A percentile compares a stretch with the other conserved stretches of the same genome.
These are phyloP conservation scores for Carassius carassius DNA, from an alignment of 2,113 vertebrate species.

Conservation along the genomic window DNA sequence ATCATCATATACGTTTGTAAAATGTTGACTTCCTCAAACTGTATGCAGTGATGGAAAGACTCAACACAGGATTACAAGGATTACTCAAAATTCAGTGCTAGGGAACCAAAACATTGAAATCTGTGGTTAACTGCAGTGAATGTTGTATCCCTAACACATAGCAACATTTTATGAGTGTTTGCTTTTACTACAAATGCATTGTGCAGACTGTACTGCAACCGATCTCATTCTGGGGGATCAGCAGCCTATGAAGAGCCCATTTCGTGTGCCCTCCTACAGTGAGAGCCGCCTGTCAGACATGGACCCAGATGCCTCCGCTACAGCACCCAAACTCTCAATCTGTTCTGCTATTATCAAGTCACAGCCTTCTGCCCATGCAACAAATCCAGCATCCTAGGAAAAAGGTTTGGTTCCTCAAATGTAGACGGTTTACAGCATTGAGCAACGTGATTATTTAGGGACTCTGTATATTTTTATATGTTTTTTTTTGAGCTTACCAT, in stretches of 20 bases:
- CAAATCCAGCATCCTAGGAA: neutral
- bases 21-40: slow-evolving; percentile 14
- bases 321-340: slow-evolving; percentile 29
- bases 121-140: neutral
- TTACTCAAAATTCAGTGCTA: neutral
- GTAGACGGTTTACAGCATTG: neutral
- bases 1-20: neutral
- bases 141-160: neutral
- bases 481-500: neutral
- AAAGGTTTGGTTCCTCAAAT: neutral
- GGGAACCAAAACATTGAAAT: neutral
- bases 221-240: neutral
- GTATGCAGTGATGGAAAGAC: neutral
- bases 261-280: slow-evolving; percentile 39
- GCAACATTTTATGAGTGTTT: neutral
- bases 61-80: neutral
- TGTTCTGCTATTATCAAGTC: slow-evolving; percentile 16
- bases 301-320: slow-evolving; percentile 19
- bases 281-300: slow-evolving; percentile 48
- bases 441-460: neutral
- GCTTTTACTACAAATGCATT: neutral
- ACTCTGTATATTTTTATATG: neutral
- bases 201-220: neutral
- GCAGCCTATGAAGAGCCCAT: neutral
- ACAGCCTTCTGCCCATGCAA: neutral